Evolutionary conservation across 1,140 invertebrate genomes (phyloP).

Genomic region (Meloidogyne hapla): DNA sequence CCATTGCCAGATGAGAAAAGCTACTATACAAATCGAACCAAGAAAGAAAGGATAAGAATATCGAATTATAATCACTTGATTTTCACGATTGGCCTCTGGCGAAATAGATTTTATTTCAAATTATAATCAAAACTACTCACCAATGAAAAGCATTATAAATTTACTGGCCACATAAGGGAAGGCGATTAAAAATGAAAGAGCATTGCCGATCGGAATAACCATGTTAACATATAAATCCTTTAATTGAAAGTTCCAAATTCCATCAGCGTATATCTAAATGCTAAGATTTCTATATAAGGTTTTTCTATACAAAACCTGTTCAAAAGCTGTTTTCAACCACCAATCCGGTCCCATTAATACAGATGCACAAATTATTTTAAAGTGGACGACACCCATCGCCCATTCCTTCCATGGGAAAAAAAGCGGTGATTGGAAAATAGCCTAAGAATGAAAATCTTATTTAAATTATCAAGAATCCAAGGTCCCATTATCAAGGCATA

Average conservation of each 20-base stretch:
- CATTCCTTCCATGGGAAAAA: slow-evolving; percentile 73
- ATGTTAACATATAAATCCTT: slow-evolving; percentile 80
- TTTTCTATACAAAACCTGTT: slow-evolving; percentile 71
- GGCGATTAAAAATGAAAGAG: slow-evolving; percentile 50
- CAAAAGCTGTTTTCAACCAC: slow-evolving; percentile 82
- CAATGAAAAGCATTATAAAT: slow-evolving; percentile 35
- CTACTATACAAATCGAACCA: slow-evolving; percentile 72
- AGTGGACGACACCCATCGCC: slow-evolving; percentile 82
- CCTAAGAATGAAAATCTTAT: slow-evolving; percentile 61
- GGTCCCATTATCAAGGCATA: no score
- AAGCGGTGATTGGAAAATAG: slow-evolving; percentile 89
- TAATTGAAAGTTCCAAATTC: slow-evolving; percentile 86
- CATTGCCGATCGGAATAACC: slow-evolving; percentile 81
- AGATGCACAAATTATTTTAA: slow-evolving; percentile 93
- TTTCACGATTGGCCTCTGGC: slow-evolving; percentile 66
- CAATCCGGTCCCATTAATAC: slow-evolving; percentile 97
- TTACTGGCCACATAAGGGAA: slow-evolving; percentile 48
- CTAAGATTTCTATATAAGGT: not conserved
- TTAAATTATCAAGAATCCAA: no score
- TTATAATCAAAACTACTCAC: slow-evolving; percentile 29
- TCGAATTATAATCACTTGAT: slow-evolving; percentile 77
- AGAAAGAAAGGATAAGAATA: slow-evolving; percentile 86
- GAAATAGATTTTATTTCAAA: slow-evolving; percentile 1
- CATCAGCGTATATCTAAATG: slow-evolving; percentile 75
- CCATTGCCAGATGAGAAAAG: slow-evolving; percentile 77